A percentile compares a stretch with the other conserved stretches of the same genome.
Conservation (phyloP, 1,140 invertebrate species). For the Drosophila saltans region DNA sequence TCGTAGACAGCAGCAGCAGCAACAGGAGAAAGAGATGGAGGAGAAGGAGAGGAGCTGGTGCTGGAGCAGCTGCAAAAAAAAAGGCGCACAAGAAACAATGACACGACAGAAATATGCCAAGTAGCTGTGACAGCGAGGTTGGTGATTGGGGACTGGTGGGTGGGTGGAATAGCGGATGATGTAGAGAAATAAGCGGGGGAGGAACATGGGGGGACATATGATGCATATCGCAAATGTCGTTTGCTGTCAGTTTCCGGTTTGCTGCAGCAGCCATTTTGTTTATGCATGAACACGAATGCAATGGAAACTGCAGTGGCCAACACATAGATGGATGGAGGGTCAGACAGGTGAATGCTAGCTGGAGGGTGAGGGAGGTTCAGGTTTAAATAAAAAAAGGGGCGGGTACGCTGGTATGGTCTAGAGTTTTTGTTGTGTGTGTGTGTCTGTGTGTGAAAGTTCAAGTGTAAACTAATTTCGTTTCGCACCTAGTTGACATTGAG, state of each 20-base stretch:
- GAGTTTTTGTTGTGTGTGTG: background rate
- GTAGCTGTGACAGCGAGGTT: constrained; percentile 53
- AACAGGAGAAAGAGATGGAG: background rate
- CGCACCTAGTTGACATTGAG: constrained; percentile 66
- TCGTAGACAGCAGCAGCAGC: constrained; percentile 47
- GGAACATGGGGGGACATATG: constrained; percentile 52
- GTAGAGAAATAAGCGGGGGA: background rate
- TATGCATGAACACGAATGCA: constrained; percentile 77
- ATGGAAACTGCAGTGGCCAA: constrained; percentile 41
- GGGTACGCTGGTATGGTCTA: background rate
- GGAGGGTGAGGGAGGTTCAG: background rate
- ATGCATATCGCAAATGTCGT: constrained; percentile 81
- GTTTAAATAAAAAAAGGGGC: too few species aligned
- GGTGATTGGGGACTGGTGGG: background rate
- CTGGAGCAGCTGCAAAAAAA: constrained; percentile 51
- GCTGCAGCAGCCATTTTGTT: constrained; percentile 79
- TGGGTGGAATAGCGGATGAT: background rate
- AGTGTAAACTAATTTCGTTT: constrained; percentile 70
- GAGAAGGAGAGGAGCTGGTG: constrained; percentile 23
- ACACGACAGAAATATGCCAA: constrained; percentile 77
- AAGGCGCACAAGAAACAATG: constrained; percentile 73
- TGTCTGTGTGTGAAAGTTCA: constrained; percentile 28
- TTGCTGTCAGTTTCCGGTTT: constrained; percentile 78
- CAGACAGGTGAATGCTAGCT: constrained; percentile 5
- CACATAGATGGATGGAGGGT: background rate